A percentile compares a stretch with the other conserved stretches of the same genome.
These are phyloP conservation scores for Tauraco hartlaubi DNA, from an alignment of 2,797 vertebrate species.

Conservation along the genomic window DNA sequence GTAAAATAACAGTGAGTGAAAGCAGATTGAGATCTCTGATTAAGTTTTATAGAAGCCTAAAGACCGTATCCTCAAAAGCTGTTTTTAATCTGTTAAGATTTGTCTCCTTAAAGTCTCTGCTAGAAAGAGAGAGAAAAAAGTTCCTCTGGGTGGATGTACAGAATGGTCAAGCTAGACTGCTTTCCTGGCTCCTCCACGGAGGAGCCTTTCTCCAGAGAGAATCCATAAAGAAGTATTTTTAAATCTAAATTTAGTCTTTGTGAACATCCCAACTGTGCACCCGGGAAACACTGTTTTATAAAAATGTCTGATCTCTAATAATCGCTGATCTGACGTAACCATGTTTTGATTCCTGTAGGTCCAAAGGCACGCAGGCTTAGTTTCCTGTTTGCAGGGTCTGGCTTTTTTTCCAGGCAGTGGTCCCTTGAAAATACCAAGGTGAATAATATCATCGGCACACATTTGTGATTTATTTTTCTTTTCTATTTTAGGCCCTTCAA, in stretches of 20 bases:
- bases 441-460: background rate
- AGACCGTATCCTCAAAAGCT: background rate
- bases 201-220: background rate
- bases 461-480: slow-evolving; percentile 19
- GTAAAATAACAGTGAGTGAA: background rate
- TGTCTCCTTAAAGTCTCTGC: background rate
- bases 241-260: background rate
- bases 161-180: background rate
- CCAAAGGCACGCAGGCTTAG: background rate
- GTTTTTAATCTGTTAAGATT: background rate
- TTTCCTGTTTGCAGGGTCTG: background rate
- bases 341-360: background rate
- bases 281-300: background rate
- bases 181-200: background rate
- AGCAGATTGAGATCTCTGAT: background rate
- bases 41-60: background rate
- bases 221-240: background rate
- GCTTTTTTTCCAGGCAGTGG: background rate
- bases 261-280: background rate
- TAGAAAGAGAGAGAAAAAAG: background rate
- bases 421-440: background rate
- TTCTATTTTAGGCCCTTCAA: slow-evolving; percentile 87
- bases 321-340: background rate
- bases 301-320: background rate
- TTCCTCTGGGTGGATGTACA: background rate